These are phyloP conservation scores for Tetrax tetrax DNA, from an alignment of 2,113 vertebrate genomes.

Conservation along the genomic window DNA sequence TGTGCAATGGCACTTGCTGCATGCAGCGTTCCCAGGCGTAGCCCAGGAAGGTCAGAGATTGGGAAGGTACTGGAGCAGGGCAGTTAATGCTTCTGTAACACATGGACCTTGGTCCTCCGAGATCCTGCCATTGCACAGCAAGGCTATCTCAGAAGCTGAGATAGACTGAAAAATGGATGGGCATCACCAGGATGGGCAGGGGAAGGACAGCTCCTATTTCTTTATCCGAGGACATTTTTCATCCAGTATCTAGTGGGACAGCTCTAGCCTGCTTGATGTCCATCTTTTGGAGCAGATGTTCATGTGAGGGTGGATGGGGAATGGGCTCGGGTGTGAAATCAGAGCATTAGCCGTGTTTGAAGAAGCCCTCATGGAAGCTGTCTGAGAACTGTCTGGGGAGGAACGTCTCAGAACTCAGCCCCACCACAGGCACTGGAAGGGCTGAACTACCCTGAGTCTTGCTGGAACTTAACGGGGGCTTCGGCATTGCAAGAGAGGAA, in stretches of 20 bases:
- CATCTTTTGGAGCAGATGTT: not conserved
- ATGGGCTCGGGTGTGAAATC: not conserved
- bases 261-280: not conserved
- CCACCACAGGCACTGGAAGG: not conserved
- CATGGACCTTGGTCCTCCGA: not conserved
- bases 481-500: not conserved
- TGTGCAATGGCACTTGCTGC: accelerated
- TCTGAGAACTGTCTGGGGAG: not conserved
- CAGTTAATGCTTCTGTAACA: not conserved
- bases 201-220: not conserved
- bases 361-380: not conserved
- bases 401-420: not conserved
- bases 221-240: not conserved
- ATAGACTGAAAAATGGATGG: not conserved
- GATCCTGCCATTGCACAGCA: not conserved
- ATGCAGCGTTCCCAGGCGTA: not conserved
- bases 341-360: not conserved
- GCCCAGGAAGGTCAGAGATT: not conserved
- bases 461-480: not conserved
- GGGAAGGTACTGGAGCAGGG: not conserved
- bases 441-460: not conserved
- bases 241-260: not conserved
- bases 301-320: not conserved
- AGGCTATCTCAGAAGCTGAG: not conserved
- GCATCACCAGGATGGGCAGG: not conserved